phyloP scores from a whole-genome alignment of 1,140 invertebrate species.

The Elysia chlorotica region DNA sequence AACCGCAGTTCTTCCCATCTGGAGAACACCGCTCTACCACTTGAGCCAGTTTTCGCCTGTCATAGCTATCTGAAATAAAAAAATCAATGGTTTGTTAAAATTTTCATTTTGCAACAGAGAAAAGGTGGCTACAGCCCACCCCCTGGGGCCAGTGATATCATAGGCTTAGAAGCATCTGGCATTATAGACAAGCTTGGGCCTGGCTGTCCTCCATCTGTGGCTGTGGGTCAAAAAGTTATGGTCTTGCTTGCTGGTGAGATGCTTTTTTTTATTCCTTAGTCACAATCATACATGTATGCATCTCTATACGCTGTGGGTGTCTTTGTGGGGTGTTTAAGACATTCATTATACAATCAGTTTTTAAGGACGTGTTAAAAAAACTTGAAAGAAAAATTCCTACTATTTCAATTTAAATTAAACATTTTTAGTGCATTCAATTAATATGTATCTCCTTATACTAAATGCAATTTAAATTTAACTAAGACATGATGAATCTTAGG shows the following conservation, averaged over 20 bases:
- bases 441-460: too few species aligned
- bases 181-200: slow-evolving; percentile 42
- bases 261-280: too few species aligned
- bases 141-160: slow-evolving; percentile 51
- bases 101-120: slow-evolving; percentile 42
- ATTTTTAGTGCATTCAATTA: too few species aligned
- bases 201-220: slow-evolving; percentile 41
- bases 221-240: slow-evolving; percentile 56
- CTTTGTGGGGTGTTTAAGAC: not conserved
- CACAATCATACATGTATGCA: not conserved
- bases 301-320: not conserved
- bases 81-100: not conserved
- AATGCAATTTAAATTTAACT: too few species aligned
- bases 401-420: too few species aligned
- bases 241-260: slow-evolving; percentile 50
- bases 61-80: too few species aligned
- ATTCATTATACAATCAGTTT: not conserved
- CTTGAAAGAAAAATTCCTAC: too few species aligned
- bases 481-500: too few species aligned
- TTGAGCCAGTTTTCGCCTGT: too few species aligned
- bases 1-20: too few species aligned
- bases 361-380: not conserved
- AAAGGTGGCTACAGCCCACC: slow-evolving; percentile 56
- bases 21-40: too few species aligned
- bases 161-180: slow-evolving; percentile 60